Conservation (phyloP, 2,797 vertebrate genomes). For the Microctenopoma steveboyesi region DNA sequence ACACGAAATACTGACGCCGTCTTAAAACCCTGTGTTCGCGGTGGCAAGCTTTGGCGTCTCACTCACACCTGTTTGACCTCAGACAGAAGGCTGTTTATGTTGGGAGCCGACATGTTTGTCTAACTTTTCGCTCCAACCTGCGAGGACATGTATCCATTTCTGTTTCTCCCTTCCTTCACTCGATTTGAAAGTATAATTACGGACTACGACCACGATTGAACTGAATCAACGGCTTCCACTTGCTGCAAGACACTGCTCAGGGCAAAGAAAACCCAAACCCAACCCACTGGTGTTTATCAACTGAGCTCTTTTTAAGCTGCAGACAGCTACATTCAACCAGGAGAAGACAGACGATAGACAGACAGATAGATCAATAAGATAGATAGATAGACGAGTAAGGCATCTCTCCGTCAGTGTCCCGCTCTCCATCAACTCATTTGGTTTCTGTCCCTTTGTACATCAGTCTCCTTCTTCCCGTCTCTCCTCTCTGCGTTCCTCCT, state of each 20-base stretch:
- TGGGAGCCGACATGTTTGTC: too few species aligned
- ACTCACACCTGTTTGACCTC: too few species aligned
- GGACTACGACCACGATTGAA: too few species aligned
- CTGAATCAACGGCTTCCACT: too few species aligned
- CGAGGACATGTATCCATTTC: too few species aligned
- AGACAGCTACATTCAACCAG: conserved; percentile 30
- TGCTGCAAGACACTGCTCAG: conserved; percentile 10
- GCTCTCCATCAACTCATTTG: background rate
- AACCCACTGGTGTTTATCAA: background rate
- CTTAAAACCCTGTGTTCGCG: too few species aligned
- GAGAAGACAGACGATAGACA: background rate
- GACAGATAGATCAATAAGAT: background rate
- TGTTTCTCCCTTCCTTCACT: too few species aligned
- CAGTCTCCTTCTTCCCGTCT: background rate
- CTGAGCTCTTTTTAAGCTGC: conserved; percentile 21
- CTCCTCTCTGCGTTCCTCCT: background rate
- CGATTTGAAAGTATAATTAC: too few species aligned
- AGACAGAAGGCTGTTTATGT: too few species aligned
- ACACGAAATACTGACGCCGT: too few species aligned
- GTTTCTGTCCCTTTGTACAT: conserved; percentile 12
- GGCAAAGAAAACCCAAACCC: background rate
- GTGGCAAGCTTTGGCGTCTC: too few species aligned
- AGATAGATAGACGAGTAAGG: conserved; percentile 7
- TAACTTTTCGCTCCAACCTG: too few species aligned
- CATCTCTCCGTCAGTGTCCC: conserved; percentile 6